A percentile compares a stretch with the other conserved stretches of the same genome.
Conservation (phyloP, 2,113 vertebrate species). For the Candoia aspera region DNA sequence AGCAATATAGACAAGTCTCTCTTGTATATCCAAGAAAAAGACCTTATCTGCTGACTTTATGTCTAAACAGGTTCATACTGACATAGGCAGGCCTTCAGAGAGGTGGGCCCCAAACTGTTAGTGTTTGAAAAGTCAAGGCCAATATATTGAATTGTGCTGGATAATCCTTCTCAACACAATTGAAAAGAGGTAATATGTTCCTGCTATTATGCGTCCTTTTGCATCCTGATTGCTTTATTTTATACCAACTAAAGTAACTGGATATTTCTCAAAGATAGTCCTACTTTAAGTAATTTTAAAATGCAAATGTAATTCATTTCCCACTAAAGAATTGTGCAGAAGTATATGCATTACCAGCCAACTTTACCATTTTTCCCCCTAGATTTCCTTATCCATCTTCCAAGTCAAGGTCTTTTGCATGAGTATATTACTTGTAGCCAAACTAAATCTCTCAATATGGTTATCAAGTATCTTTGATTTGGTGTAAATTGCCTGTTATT, state of each 20-base stretch:
- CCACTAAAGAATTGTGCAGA: not conserved
- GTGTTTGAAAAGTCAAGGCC: not conserved
- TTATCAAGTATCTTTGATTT: not conserved
- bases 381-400: not conserved
- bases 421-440: not conserved
- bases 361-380: not conserved
- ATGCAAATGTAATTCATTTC: constrained; percentile 6
- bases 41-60: not conserved
- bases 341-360: not conserved
- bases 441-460: not conserved
- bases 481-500: not conserved
- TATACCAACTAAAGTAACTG: not conserved
- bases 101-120: not conserved
- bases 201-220: not conserved
- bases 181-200: not conserved
- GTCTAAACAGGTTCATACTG: not conserved
- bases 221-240: not conserved
- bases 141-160: not conserved
- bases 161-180: not conserved
- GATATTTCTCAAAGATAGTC: not conserved
- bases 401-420: not conserved
- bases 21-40: not conserved
- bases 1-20: not conserved
- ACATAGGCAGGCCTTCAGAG: not conserved
- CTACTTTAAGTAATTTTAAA: not conserved